A percentile compares a stretch with the other conserved stretches of the same genome.
Conservation (phyloP, 1,140 invertebrate species). For the Zeugodacus cucurbitae region DNA sequence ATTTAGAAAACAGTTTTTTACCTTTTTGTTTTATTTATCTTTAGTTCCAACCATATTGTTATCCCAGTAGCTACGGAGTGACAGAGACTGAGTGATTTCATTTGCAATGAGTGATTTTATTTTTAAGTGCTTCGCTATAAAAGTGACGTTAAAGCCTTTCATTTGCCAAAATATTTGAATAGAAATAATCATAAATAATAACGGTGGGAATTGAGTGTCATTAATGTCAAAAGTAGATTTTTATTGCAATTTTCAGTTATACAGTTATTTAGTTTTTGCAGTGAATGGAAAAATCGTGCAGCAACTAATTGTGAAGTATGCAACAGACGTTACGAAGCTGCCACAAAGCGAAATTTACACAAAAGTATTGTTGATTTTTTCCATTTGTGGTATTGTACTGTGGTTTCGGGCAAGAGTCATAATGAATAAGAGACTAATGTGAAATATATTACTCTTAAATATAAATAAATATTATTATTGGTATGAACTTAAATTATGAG, state of each 20-base stretch:
- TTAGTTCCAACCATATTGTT: too few relatives aligned
- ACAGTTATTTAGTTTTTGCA: neutral
- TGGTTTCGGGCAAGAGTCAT: neutral
- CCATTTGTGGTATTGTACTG: too few relatives aligned
- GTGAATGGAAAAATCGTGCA: neutral
- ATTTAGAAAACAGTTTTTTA: too few relatives aligned
- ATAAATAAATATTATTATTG: too few relatives aligned
- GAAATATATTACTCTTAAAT: too few relatives aligned
- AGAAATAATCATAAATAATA: neutral
- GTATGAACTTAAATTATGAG: too few relatives aligned
- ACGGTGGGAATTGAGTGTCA: neutral
- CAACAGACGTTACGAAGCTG: neutral
- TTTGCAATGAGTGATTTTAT: too few relatives aligned
- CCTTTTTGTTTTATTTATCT: too few relatives aligned
- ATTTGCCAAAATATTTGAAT: neutral
- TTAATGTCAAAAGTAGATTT: constrained; percentile 8
- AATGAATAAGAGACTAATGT: too few relatives aligned
- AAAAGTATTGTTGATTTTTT: neutral
- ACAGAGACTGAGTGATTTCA: too few relatives aligned
- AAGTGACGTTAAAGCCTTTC: neutral
- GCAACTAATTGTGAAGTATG: neutral
- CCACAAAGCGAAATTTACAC: neutral
- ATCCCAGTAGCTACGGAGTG: too few relatives aligned
- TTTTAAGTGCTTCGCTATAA: too few relatives aligned
- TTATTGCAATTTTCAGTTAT: neutral